phyloP scores from a whole-genome alignment of 2,888 invertebrate genomes.

The Allygus modestus region DNA sequence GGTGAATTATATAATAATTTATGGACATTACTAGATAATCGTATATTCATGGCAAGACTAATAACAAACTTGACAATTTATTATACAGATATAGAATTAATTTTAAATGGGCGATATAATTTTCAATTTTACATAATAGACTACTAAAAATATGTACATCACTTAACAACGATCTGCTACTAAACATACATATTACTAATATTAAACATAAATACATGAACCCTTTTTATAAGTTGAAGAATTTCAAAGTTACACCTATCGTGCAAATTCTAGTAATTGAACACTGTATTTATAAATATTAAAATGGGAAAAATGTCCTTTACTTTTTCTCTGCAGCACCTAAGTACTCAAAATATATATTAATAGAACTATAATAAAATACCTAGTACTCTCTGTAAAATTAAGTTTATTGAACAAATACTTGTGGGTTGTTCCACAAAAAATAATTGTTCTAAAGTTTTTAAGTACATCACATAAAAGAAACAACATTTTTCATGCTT shows the following conservation, averaged over 20 bases:
- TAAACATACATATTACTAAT: not conserved
- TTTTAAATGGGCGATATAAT: slow-evolving; percentile 11
- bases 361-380: no score
- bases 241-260: not conserved
- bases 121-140: not conserved
- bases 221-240: not conserved
- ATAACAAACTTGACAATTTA: slow-evolving; percentile 5
- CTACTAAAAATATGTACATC: slow-evolving; percentile 32
- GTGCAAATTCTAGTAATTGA: slow-evolving; percentile 19
- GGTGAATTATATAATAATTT: not conserved
- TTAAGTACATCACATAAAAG: not conserved
- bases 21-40: not conserved
- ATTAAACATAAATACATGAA: not conserved
- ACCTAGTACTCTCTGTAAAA: no score
- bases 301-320: not conserved
- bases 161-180: slow-evolving; percentile 17
- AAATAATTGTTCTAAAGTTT: not conserved
- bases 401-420: no score
- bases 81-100: not conserved
- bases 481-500: not conserved
- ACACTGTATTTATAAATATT: slow-evolving; percentile 5
- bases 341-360: no score
- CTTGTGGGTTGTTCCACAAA: no score
- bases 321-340: no score
- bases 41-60: slow-evolving; percentile 5